Evolutionary conservation across 2,888 invertebrate species (phyloP), one percentile per base, ranked within the genome.

Genomic region (Azorinus chamasolen): DNA sequence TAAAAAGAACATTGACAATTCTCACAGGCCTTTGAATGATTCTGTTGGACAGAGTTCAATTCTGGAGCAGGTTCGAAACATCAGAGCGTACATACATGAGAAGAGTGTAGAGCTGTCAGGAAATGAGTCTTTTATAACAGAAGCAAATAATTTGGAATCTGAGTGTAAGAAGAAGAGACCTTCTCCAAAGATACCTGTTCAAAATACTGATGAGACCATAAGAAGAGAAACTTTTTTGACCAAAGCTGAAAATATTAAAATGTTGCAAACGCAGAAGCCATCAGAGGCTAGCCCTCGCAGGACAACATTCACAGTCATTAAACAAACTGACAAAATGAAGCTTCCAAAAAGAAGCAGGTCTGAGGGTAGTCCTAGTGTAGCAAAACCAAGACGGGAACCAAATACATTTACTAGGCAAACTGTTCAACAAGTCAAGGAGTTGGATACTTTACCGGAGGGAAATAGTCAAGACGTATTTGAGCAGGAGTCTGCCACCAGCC

Each of bases 41-140:
- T 87, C 89, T 24, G 80, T 87, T 25, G 86, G 87, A 12, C 87
- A 88, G 63, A 79, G 79, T 24, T 62, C 86, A n/a, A 57, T 89
- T 59, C 66, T 90, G 12, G 68, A 79, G 41, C 88, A 88, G 59
- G 69, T 89, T 48, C 70, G 84, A 41, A 77, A 54, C 25, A 74
- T 89, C 8, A 81, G 80, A 37, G 57, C 82, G n/a, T 78, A 70
- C 39, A 68, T 87, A 1, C 74, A 80, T 57, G 74, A 79, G 24
- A 76, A 64, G 48, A 77, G 65, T 58, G 43, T 72, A 51, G 78
- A 78, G 46, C 78, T 78, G 10, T 32, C 45, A 45, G 20, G 45
- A 45, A 20, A 45, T 18, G 45, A 18, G 20, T 45, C 45, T 45
- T 45, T 45, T 20, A 8, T 45, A 20, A 45, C 45, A 5, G 45